Percentiles rank a stretch among this genome's conserved stretches.
Conservation (phyloP, 2,888 invertebrate genomes). For the Furcula furcula region DNA sequence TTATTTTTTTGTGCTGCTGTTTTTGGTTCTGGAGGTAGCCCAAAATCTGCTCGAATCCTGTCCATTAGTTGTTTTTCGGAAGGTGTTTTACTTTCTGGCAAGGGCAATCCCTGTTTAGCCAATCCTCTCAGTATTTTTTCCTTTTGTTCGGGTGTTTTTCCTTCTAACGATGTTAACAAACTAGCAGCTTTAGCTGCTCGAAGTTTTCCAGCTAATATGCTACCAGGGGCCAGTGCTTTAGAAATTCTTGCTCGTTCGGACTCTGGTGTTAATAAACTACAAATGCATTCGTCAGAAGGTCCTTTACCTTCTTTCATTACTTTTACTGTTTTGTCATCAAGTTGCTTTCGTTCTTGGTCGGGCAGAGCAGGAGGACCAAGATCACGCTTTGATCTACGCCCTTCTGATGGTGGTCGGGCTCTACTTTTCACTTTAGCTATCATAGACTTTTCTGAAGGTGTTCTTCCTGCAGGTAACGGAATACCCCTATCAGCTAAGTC, state of each 20-base stretch:
- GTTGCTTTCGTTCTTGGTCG: background rate
- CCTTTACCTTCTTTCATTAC: constrained; percentile 31
- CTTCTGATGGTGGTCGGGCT: constrained; percentile 4
- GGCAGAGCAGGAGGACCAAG: constrained; percentile 2
- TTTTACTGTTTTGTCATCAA: constrained; percentile 12
- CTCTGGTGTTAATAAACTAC: constrained; percentile 26
- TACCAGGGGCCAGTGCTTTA: background rate
- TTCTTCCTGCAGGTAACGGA: constrained; percentile 15
- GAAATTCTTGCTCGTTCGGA: constrained; percentile 7
- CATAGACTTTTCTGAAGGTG: constrained; percentile 20
- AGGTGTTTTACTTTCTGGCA: constrained; percentile 13
- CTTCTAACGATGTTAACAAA: constrained; percentile 10
- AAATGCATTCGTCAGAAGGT: constrained; percentile 35
- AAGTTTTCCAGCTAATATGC: background rate
- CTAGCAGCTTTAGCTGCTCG: constrained; percentile 7
- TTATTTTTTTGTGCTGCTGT: constrained; percentile 9
- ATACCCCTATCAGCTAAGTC: constrained; percentile 5
- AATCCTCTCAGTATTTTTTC: constrained; percentile 11
- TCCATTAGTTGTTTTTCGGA: constrained; percentile 10
- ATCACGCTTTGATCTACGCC: background rate
- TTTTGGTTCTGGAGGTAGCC: constrained; percentile 13
- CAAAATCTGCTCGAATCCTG: constrained; percentile 9
- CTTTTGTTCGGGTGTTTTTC: constrained; percentile 11
- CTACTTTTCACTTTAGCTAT: constrained; percentile 21
- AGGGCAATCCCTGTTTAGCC: constrained; percentile 10